Evolutionary conservation across 2,888 invertebrate species (phyloP).

Genomic region (Pyrochroa serraticornis): DNA sequence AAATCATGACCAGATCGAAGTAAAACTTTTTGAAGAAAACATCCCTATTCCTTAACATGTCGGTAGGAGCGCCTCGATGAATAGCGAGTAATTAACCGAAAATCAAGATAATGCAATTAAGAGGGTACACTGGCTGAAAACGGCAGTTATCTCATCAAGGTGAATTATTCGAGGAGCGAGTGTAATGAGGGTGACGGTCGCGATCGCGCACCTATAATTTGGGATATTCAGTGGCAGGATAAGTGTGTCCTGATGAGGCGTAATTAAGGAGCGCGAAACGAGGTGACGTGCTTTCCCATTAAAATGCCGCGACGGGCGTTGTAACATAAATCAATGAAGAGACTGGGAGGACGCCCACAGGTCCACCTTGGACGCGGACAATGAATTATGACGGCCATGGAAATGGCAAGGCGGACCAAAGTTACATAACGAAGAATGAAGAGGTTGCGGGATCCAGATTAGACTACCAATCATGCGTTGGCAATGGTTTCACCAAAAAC

Average conservation of each 20-base stretch:
- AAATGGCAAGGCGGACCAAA: no score
- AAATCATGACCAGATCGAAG: neutral
- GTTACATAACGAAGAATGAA: no score
- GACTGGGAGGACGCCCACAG: no score
- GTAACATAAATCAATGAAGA: conserved; percentile 47
- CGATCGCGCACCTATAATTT: conserved; percentile 49
- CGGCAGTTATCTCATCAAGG: conserved; percentile 54
- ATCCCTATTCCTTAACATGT: no score
- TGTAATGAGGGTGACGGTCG: conserved; percentile 33
- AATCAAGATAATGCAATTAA: conserved; percentile 51
- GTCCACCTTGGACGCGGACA: no score
- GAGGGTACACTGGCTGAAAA: conserved; percentile 49
- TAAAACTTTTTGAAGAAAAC: no score
- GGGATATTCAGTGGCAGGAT: conserved; percentile 46
- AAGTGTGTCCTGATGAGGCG: conserved; percentile 52
- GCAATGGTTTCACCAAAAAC: no score
- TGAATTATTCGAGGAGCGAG: conserved; percentile 48
- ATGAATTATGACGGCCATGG: no score
- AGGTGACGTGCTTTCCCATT: conserved; percentile 41
- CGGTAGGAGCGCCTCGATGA: conserved; percentile 27
- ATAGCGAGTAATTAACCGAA: conserved; percentile 47
- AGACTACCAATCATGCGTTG: no score
- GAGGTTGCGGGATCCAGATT: no score
- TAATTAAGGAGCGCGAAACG: conserved; percentile 47
- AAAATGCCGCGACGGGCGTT: conserved; percentile 45